Base-by-base conservation (phyloP, 2,888 invertebrate genomes). In the Tuberolachnus salignus region DNA sequence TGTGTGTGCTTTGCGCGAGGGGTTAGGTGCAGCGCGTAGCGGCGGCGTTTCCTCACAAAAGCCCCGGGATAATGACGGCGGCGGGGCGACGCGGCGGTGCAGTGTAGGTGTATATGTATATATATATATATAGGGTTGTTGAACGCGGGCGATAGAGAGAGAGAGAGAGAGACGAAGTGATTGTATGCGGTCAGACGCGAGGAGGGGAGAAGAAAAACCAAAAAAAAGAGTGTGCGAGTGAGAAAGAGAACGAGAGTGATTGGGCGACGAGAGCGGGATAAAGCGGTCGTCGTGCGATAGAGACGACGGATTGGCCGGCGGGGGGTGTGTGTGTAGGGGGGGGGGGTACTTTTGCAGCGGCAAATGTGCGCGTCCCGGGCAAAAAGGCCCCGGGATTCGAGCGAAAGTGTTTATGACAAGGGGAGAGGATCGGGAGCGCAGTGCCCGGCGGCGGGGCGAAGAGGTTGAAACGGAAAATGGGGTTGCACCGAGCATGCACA, bases 361-460 rank as follows among this genome's bases (percentile, higher is more conserved):
- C 42, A 49, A 64, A 75, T 44, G 61, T 59, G 74, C 64, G 81
- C 67, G 81, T 63, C 67, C 69, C 78, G 69, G 61, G 81, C 55
- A 75, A 70, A 67, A 49, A 69, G 75, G 67, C 55, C 51, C 80
- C 67, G 80, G 74, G 64, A 75, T 75, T 75, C 78, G 78, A 69
- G 78, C 78, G 78, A 78, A 78, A 78, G 78, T 78, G 78, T 78
- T 78, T 78, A 69, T 69, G 78, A 78, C 69, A 61, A 51, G 78
- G 59, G 57, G 72, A 63, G 19, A 19, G 73, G 72, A 49, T 61
- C 49, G 71, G 72, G 72, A 19, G 63, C 51, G 3, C 11, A 44
- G 23, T 13, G 63, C 53, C 63, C n/a, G n/a, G 53, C 49, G 67
- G 59, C 34, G 78, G 78, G 67, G 67, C 49, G 67, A 46, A 21